A percentile compares a stretch with the other conserved stretches of the same genome.
phyloP scores from a whole-genome alignment of 2,888 invertebrate species.

The Spisula solida region DNA sequence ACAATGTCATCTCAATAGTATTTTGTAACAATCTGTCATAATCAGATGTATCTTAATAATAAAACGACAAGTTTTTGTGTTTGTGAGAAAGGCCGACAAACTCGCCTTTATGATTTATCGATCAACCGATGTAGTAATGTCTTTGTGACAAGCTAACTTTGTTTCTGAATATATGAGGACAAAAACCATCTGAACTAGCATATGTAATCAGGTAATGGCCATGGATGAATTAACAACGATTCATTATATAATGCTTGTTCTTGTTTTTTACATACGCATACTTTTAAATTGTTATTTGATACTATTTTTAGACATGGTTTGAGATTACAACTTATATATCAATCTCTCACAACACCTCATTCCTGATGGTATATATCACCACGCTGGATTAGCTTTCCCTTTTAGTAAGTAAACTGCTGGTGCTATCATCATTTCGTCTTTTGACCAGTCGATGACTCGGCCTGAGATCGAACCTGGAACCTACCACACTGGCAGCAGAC shows the following conservation, averaged over 20 bases:
- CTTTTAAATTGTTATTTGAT: not conserved
- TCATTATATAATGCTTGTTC: not conserved
- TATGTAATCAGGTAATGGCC: not conserved
- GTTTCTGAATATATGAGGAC: not conserved
- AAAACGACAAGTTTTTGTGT: conserved; percentile 15
- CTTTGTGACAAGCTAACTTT: not conserved
- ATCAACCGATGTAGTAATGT: not conserved
- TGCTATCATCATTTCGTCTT: too few species aligned
- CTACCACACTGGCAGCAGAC: too few species aligned
- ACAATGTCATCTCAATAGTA: not conserved
- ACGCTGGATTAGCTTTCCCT: too few species aligned
- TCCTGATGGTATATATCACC: too few species aligned
- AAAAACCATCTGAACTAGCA: not conserved
- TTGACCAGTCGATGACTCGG: too few species aligned
- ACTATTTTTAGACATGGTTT: not conserved
- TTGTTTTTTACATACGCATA: not conserved
- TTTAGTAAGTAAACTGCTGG: too few species aligned
- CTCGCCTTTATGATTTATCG: not conserved
- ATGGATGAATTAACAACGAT: not conserved
- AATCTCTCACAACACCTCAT: too few species aligned
- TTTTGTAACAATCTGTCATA: conserved; percentile 17
- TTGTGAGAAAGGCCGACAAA: conserved; percentile 1
- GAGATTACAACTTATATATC: too few species aligned
- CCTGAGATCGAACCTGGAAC: too few species aligned
- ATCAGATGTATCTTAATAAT: conserved; percentile 27